Percentiles rank a stretch among this genome's conserved stretches.
phyloP scores from a whole-genome alignment of 2,888 invertebrate species.

The Apodemia duryi region DNA sequence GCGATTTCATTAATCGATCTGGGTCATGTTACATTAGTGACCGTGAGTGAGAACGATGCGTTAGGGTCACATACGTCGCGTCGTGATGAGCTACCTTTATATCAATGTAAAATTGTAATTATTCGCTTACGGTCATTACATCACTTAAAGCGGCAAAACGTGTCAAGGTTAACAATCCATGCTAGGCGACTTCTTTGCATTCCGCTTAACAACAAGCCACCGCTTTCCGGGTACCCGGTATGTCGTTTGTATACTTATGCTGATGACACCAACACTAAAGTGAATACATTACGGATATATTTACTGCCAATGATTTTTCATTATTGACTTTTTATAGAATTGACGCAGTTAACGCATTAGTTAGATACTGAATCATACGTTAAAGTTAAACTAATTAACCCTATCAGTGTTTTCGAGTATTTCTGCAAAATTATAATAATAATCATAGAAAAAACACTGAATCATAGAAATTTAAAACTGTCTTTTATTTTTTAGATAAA shows the following conservation, averaged over 20 bases:
- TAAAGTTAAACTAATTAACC: no score
- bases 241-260: slow-evolving; percentile 35
- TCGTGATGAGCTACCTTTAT: slow-evolving; percentile 46
- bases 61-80: slow-evolving; percentile 39
- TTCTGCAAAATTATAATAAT: no score
- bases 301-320: background rate
- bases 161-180: slow-evolving; percentile 56
- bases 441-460: no score
- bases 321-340: background rate
- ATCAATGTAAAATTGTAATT: slow-evolving; percentile 55
- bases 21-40: slow-evolving; percentile 15
- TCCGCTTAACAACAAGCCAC: slow-evolving; percentile 39
- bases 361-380: no score
- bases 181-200: slow-evolving; percentile 38
- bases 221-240: slow-evolving; percentile 52
- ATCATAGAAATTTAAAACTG: no score
- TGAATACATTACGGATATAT: slow-evolving; percentile 28
- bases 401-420: no score
- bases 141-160: slow-evolving; percentile 41
- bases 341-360: no score
- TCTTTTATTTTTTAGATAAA: no score
- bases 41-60: slow-evolving; percentile 22
- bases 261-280: slow-evolving; percentile 31
- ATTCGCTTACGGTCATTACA: slow-evolving; percentile 48
- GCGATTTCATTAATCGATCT: slow-evolving; percentile 18